Conservation (phyloP, 1,140 invertebrate species). For the Oedothorax gibbosus region DNA sequence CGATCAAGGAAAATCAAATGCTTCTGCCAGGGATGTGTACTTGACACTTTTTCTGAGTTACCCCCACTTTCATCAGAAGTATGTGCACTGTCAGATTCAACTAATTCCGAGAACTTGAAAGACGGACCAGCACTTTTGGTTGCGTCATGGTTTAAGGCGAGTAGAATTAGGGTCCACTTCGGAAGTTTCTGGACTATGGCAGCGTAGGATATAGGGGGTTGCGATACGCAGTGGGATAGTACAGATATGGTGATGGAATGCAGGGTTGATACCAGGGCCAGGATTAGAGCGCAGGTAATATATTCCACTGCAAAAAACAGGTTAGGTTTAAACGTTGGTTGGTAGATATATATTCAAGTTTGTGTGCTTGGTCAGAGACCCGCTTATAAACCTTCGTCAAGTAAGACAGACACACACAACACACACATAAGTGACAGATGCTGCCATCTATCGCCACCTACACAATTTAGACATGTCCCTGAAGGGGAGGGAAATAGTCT, state of each 20-base stretch:
- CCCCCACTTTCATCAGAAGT: no score
- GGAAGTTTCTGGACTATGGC: slow-evolving; percentile 8
- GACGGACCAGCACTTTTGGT: background rate
- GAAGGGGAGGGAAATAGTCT: no score
- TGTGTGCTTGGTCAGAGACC: no score
- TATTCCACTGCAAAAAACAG: slow-evolving; percentile 36
- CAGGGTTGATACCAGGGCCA: background rate
- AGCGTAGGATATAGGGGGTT: slow-evolving; percentile 5
- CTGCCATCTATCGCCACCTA: no score
- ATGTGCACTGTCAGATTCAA: background rate
- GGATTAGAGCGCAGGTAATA: background rate
- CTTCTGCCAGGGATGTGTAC: background rate
- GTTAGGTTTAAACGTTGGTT: background rate
- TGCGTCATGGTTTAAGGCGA: background rate
- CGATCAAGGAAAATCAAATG: slow-evolving; percentile 20
- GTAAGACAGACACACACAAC: no score
- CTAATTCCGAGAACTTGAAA: slow-evolving; percentile 23
- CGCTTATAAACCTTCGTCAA: no score
- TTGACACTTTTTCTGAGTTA: background rate
- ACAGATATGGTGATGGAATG: background rate
- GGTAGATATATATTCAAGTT: no score
- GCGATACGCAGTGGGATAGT: background rate
- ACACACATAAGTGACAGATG: no score
- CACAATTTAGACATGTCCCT: no score
- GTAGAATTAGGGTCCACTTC: slow-evolving; percentile 1